Evolutionary conservation across 2,113 vertebrate genomes (phyloP).

Genomic region (Bubo blakistoni): DNA sequence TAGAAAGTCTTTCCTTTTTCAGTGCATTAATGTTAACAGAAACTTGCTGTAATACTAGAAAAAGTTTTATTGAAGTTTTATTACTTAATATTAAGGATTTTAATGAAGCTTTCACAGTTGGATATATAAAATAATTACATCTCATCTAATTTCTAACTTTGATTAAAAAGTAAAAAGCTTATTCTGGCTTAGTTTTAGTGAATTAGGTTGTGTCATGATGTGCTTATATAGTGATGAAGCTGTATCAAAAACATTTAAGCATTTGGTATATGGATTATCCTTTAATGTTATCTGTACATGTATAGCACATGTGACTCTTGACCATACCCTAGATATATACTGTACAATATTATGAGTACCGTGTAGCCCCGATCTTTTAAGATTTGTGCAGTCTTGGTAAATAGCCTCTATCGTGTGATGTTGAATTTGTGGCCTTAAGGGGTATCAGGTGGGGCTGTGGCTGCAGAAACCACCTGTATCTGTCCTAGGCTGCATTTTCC

Average conservation of each 20-base stretch:
- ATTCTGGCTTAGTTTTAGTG: background rate
- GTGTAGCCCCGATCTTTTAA: background rate
- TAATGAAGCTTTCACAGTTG: slow-evolving; percentile 1
- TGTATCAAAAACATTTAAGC: background rate
- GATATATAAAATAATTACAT: slow-evolving; percentile 44
- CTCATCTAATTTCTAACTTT: slow-evolving; percentile 14
- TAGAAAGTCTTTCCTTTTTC: background rate
- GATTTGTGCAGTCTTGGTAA: background rate
- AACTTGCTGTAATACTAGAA: background rate
- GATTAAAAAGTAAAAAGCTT: slow-evolving; percentile 13
- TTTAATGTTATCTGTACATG: background rate
- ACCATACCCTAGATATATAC: background rate
- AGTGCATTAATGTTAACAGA: background rate
- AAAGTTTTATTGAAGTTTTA: background rate
- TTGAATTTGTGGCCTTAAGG: background rate
- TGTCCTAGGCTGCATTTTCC: background rate
- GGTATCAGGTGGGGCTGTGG: background rate
- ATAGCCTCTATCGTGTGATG: rapidly evolving
- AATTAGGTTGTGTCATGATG: background rate
- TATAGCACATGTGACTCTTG: background rate
- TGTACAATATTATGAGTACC: background rate
- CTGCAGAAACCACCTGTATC: background rate
- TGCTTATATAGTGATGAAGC: background rate
- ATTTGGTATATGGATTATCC: background rate
- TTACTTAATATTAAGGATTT: slow-evolving; percentile 16